Evolutionary conservation across 2,113 vertebrate genomes (phyloP).

Genomic region (Leucosticte australis): DNA sequence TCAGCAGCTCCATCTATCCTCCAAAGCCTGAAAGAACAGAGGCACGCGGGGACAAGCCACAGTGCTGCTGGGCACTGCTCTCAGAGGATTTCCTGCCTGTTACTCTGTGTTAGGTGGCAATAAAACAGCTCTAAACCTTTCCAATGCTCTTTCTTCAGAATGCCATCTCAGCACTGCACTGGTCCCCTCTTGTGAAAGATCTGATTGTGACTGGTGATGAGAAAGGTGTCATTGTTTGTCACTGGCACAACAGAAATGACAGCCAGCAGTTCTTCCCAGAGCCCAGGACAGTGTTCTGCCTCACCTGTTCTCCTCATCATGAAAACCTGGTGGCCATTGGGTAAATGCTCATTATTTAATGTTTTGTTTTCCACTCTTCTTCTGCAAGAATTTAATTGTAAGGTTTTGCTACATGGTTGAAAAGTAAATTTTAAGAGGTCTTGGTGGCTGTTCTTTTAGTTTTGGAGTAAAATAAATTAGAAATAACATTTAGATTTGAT

Average conservation of each 20-base stretch:
- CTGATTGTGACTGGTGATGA: slow-evolving; percentile 92
- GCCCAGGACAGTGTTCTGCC: slow-evolving; percentile 89
- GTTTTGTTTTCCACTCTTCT: neutral
- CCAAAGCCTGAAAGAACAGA: neutral
- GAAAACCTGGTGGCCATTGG: slow-evolving; percentile 88
- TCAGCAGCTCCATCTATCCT: fast-evolving
- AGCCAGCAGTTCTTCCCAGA: slow-evolving; percentile 88
- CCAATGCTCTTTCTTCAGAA: slow-evolving; percentile 68
- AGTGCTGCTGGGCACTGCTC: neutral
- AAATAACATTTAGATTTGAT: neutral
- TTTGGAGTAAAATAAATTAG: neutral
- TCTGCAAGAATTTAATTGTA: neutral
- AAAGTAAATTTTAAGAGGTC: neutral
- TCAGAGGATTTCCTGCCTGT: neutral
- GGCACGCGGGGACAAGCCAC: fast-evolving
- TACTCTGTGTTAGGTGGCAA: fast-evolving
- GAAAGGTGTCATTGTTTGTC: slow-evolving; percentile 89
- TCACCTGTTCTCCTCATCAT: slow-evolving; percentile 90
- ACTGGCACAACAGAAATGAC: slow-evolving; percentile 88
- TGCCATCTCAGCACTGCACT: slow-evolving; percentile 84
- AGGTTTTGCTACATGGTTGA: neutral
- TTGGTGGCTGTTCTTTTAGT: neutral
- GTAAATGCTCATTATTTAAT: slow-evolving; percentile 65
- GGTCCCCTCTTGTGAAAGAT: slow-evolving; percentile 90
- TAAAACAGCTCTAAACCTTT: neutral